Evolutionary conservation across 2,797 vertebrate genomes (phyloP).

Genomic region (Sebastes trivittatus): DNA sequence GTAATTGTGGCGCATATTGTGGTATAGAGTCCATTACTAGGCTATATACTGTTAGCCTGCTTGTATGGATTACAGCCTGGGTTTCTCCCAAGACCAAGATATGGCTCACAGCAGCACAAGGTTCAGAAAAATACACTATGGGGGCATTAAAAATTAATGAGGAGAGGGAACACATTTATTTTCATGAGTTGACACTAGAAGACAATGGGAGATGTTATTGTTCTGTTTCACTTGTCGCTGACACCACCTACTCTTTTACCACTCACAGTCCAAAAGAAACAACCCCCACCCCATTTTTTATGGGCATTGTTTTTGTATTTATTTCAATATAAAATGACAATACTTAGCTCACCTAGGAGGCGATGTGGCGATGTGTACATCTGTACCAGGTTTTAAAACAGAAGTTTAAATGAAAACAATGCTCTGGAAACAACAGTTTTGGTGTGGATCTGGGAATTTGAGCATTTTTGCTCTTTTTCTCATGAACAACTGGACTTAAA

Average conservation of each 20-base stretch:
- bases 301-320: background rate
- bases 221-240: background rate
- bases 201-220: background rate
- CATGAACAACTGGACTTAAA: background rate
- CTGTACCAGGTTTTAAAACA: background rate
- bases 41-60: background rate
- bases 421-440: background rate
- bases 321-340: background rate
- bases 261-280: background rate
- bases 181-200: background rate
- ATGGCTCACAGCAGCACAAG: background rate
- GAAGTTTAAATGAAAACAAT: background rate
- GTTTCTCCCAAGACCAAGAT: background rate
- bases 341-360: background rate
- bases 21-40: background rate
- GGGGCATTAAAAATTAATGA: constrained; percentile 10
- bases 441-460: background rate
- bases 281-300: too few species aligned
- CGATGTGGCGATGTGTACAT: background rate
- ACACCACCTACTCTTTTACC: background rate
- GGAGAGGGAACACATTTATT: constrained; percentile 5
- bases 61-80: background rate
- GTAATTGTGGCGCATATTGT: background rate
- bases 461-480: background rate
- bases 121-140: background rate